Evolutionary conservation across 2,888 invertebrate species (phyloP), one percentile per base, ranked within the genome.

Genomic region (Belgica antarctica): DNA sequence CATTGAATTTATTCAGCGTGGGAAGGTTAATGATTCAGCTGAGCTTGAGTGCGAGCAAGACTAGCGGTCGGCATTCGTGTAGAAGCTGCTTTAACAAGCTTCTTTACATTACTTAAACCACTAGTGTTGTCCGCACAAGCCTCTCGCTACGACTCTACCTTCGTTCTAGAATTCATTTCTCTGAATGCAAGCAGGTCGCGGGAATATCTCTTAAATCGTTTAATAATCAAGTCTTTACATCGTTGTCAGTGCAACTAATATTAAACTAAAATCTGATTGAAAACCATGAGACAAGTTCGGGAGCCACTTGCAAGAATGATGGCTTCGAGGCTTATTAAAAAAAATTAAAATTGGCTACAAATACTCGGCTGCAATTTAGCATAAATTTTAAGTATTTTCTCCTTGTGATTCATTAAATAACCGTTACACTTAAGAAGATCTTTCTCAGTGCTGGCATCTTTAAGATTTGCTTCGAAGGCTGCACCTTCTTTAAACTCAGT

Each of bases 331-430:
- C 34, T 12, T 34, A n/a, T 34, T 8, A 34, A 34, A 34, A 34
- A 34, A 34, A 34, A 34, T 8, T 34, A 8, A 34, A 52, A 52
- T 22, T 22, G 5, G 8, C 52, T 19, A 52, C 52, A 15, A 52
- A 52, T 52, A 52, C 52, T 52, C 52, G 17, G 3, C 24, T 34
- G 22, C 22, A 52, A 22, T n/a, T n/a, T n/a, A n/a, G 34, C 12
- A 34, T 52, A 15, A 52, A 15, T 52, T 52, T 52, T 52, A 52
- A 52, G 52, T 52, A 52, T 52, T 52, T 22, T 52, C 24, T 52
- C 8, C 12, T 52, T 52, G 52, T 19, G 10, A 34, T 12, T 12
- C 34, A 34, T 52, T 24, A 52, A 22, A 22, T 52, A 22, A 52
- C 15, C 19, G 22, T 24, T 24, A 19, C 52, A 52, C 24, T 22